Percentiles rank a stretch among this genome's conserved stretches.
Evolutionary conservation across 2,113 vertebrate genomes (phyloP).

Genomic region (Ctenomys sociabilis): DNA sequence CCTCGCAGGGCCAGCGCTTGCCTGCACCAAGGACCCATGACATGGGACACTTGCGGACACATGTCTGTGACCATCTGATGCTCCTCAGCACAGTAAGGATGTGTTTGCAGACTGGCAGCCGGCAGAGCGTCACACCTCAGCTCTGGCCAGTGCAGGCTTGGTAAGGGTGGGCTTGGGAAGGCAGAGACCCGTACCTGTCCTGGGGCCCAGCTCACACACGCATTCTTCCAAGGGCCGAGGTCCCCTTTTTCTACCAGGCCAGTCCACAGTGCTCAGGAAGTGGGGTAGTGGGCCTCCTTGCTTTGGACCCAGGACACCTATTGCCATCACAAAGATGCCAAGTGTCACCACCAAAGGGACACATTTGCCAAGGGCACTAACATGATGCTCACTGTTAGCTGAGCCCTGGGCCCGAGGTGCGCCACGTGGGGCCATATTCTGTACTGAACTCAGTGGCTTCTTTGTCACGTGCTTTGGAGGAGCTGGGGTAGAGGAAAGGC

Average conservation of each 20-base stretch:
- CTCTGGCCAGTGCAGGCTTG: accelerated
- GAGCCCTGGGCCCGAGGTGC: accelerated
- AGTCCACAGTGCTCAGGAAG: not conserved
- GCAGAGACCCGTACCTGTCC: accelerated
- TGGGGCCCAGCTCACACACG: not conserved
- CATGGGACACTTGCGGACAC: not conserved
- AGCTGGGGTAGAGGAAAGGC: not conserved
- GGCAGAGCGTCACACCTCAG: accelerated
- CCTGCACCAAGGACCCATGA: not conserved
- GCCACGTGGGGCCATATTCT: not conserved
- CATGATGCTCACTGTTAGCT: accelerated
- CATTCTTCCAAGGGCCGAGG: not conserved
- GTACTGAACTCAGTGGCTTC: accelerated
- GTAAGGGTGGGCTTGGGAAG: not conserved
- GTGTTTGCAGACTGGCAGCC: accelerated
- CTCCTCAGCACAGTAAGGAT: accelerated
- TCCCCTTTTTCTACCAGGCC: not conserved
- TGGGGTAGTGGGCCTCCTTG: not conserved
- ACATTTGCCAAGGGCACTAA: accelerated
- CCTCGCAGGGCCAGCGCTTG: not conserved
- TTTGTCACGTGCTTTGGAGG: not conserved
- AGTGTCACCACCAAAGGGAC: accelerated
- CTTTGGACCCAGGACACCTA: accelerated
- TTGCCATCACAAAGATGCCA: accelerated
- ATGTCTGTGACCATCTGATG: not conserved